Base-by-base conservation (phyloP, 2,113 vertebrate genomes). In the Rhodinocichla rosea region DNA sequence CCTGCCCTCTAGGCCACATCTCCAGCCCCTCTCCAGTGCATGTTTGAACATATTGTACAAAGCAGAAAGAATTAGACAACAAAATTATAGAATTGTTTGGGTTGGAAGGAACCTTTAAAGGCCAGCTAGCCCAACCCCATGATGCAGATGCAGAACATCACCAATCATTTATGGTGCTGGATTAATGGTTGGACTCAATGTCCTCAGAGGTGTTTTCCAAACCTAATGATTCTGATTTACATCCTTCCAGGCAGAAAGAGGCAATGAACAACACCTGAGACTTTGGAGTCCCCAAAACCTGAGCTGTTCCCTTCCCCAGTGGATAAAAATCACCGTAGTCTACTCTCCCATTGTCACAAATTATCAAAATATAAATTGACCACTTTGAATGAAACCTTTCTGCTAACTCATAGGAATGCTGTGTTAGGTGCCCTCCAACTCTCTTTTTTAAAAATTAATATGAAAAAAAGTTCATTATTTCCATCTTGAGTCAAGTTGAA, bases 371-470 rank as follows among this genome's bases (percentile, higher is more conserved):
- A n/a, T 28, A 37, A 68, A 87, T 37, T 15, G 83, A 78, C 6
- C 7, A 32, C 40, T 77, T 55, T 15, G 28, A 90, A 71, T 30
- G 6, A 87, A 49, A 14, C 3, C 13, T n/a, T 59, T 94, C 22
- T 87, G n/a, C 15, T 15, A 56, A 27, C n/a, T 56, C 9, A 14
- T 21, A 50, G 10, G 17, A 47, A 75, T 26, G 4, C 40, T 56
- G 11, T 30, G 11, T 32, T n/a, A 18, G 32, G 26, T 30, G 13
- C 4, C 4, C 6, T 7, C 1, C 4, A 37, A 7, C 1, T 1
- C 3, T 22, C 7, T 17, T 12, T 7, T 24, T 55, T 18, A 7
- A 30, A 7, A 30, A 40, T 52, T 60, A 2, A 18, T 71, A 23
- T 17, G 13, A 50, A 60, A 90, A 17, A 53, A 39, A 4, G 12